Conservation (phyloP, 1,140 invertebrate species). For the Bombus fervidus region DNA sequence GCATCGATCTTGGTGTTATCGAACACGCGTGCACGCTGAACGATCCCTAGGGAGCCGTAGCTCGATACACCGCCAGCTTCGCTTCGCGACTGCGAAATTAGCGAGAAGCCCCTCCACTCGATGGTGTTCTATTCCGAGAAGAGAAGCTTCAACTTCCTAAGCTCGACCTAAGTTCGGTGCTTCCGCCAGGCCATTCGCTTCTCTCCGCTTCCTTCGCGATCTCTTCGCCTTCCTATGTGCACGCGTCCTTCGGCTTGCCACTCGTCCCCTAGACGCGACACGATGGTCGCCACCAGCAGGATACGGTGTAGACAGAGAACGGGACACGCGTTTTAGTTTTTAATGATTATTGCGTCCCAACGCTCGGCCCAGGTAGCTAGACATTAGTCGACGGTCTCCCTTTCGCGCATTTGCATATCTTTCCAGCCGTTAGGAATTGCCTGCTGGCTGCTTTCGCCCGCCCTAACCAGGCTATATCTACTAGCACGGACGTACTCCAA, state of each 20-base stretch:
- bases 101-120: constrained; percentile 46
- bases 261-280: constrained; percentile 3
- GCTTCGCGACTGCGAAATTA: constrained; percentile 64
- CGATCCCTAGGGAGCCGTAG: constrained; percentile 54
- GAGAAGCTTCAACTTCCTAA: constrained; percentile 57
- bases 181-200: constrained; percentile 32
- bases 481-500: constrained; percentile 71
- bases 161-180: constrained; percentile 59
- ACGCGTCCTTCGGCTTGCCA: neutral
- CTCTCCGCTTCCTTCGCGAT: neutral
- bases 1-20: constrained; percentile 59
- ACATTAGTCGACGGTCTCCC: constrained; percentile 64
- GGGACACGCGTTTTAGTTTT: constrained; percentile 76
- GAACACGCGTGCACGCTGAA: constrained; percentile 48
- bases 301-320: neutral
- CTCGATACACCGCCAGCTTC: constrained; percentile 50
- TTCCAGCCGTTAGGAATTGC: constrained; percentile 78
- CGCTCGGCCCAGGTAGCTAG: constrained; percentile 65
- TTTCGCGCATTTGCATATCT: constrained; percentile 79
- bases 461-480: constrained; percentile 62
- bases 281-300: constrained; percentile 2
- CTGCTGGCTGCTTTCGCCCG: constrained; percentile 66
- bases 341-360: constrained; percentile 79
- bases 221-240: neutral
- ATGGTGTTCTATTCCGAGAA: constrained; percentile 13